Conservation (phyloP, 2,888 invertebrate species). For the Hirtodrosophila confusa region DNA sequence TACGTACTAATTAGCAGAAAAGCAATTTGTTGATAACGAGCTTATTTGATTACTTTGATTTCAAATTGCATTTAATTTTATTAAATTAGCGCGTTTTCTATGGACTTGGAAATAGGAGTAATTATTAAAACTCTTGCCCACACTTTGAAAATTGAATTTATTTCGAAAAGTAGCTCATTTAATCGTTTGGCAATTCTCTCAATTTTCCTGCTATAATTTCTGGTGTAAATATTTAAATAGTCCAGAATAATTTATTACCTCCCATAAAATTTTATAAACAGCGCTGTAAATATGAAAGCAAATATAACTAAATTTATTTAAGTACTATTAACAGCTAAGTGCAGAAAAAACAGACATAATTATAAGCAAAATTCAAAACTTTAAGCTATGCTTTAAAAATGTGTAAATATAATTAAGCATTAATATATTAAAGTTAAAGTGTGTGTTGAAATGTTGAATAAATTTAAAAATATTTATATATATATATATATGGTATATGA, state of each 20-base stretch:
- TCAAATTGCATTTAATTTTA: conserved; percentile 3
- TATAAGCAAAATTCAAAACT: conserved; percentile 5
- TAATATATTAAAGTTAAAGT: conserved; percentile 46
- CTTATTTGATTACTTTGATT: conserved; percentile 18
- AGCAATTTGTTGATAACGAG: conserved; percentile 26
- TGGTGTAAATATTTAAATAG: conserved; percentile 34
- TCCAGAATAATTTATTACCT: conserved; percentile 5
- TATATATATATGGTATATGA: conserved; percentile 18
- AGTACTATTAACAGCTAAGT: conserved; percentile 6
- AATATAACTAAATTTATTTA: conserved; percentile 10
- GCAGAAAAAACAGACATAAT: not conserved
- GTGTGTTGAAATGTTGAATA: conserved; percentile 65
- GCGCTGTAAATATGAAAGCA: conserved; percentile 18
- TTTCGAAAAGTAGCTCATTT: not conserved
- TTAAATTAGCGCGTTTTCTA: not conserved
- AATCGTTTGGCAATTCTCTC: not conserved
- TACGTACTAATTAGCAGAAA: conserved; percentile 16
- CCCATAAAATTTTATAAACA: conserved; percentile 1
- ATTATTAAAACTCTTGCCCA: too few relatives aligned
- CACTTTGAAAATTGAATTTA: not conserved
- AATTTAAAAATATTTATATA: conserved; percentile 35
- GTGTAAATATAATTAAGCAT: conserved; percentile 59
- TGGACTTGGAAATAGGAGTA: too few relatives aligned
- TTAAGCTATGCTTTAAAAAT: conserved; percentile 26
- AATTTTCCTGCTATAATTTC: not conserved